Evolutionary conservation across 2,888 invertebrate species (phyloP).

Genomic region (Camponotus fellah): DNA sequence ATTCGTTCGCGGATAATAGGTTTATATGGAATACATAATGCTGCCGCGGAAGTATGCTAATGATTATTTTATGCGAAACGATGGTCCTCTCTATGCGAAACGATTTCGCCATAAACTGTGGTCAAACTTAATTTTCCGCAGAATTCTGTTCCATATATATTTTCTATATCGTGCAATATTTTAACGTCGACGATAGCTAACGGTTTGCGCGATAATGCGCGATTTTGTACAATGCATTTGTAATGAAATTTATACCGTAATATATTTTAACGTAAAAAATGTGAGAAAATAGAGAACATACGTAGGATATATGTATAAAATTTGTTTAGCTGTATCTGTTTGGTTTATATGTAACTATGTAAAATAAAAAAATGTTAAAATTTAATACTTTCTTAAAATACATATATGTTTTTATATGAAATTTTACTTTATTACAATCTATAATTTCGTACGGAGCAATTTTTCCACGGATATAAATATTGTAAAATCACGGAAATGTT

Average conservation of each 20-base stretch:
- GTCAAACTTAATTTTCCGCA: conserved; percentile 43
- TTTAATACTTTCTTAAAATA: conserved; percentile 20
- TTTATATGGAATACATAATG: conserved; percentile 40
- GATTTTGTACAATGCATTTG: conserved; percentile 35
- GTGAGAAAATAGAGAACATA: background rate
- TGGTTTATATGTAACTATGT: background rate
- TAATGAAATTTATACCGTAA: conserved; percentile 20
- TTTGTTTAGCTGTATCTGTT: background rate
- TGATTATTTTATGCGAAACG: conserved; percentile 59
- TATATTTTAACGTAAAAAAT: conserved; percentile 30
- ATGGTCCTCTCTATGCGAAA: conserved; percentile 23
- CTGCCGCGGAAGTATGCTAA: conserved; percentile 55
- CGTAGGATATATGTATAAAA: background rate
- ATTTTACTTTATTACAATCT: conserved; percentile 4
- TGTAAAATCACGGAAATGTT: conserved; percentile 1
- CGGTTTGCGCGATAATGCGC: conserved; percentile 28
- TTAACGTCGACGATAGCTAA: conserved; percentile 1
- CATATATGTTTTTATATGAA: background rate
- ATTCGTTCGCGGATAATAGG: conserved; percentile 39
- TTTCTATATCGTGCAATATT: conserved; percentile 46
- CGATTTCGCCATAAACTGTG: conserved; percentile 31
- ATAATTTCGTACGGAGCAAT: background rate
- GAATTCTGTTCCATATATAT: conserved; percentile 44
- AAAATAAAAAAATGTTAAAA: background rate
- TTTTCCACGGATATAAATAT: background rate